These are phyloP conservation scores for Polypedilum pembai DNA, from an alignment of 1,140 invertebrate species.

Conservation along the genomic window DNA sequence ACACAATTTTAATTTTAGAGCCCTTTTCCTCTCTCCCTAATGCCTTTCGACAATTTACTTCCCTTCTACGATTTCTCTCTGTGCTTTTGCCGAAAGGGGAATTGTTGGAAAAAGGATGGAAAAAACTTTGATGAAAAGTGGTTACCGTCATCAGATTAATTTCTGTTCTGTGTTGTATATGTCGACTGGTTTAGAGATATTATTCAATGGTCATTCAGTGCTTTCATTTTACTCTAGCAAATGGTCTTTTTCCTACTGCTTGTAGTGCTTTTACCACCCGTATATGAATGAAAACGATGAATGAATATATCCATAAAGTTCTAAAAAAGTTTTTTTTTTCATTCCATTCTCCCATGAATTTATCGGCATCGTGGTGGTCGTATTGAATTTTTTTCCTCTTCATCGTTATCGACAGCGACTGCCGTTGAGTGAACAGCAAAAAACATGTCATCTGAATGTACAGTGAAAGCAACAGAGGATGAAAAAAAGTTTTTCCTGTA, in stretches of 20 bases:
- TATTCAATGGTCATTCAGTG: slow-evolving; percentile 16
- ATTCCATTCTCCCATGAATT: slow-evolving; percentile 7
- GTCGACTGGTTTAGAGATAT: background rate
- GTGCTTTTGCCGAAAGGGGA: no score
- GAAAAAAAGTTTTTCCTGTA: background rate
- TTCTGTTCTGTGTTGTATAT: background rate
- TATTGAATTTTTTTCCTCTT: background rate
- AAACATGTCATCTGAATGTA: slow-evolving; percentile 12
- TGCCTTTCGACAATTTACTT: no score
- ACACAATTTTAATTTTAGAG: no score
- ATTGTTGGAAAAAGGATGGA: background rate
- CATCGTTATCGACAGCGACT: background rate
- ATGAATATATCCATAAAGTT: background rate
- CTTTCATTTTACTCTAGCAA: background rate
- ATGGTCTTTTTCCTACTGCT: background rate
- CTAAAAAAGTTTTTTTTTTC: background rate
- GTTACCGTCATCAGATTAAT: slow-evolving; percentile 12
- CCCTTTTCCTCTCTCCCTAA: no score
- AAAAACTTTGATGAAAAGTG: slow-evolving; percentile 13
- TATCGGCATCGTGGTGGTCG: background rate
- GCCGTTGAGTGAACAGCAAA: slow-evolving; percentile 9
- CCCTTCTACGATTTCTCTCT: no score
- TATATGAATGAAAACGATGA: background rate
- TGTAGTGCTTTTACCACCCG: background rate
- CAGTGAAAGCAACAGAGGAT: background rate